Evolutionary conservation across 1,140 invertebrate species (phyloP).

Genomic region (Trichoplusia ni): DNA sequence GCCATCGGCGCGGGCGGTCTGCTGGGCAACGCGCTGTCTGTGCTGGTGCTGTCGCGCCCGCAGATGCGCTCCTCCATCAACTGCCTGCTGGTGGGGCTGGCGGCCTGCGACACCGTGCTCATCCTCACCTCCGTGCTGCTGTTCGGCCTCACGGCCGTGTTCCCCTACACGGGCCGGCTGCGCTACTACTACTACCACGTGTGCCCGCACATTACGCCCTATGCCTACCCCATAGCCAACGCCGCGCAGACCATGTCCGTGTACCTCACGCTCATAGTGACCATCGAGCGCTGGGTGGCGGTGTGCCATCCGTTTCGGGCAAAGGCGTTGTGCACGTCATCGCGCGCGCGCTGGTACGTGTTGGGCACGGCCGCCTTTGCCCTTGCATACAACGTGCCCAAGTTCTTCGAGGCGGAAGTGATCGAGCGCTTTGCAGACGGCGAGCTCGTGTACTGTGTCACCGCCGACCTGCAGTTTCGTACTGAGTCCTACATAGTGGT

Average conservation of each 20-base stretch:
- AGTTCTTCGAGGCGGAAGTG: slow-evolving; percentile 85
- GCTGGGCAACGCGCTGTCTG: slow-evolving; percentile 93
- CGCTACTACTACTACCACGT: slow-evolving; percentile 90
- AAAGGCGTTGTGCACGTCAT: slow-evolving; percentile 94
- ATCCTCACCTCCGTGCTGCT: slow-evolving; percentile 93
- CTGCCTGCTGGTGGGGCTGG: slow-evolving; percentile 94
- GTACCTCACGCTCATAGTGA: slow-evolving; percentile 97
- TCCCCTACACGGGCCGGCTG: slow-evolving; percentile 88
- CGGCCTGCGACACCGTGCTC: slow-evolving; percentile 94
- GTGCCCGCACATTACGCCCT: slow-evolving; percentile 90
- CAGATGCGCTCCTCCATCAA: slow-evolving; percentile 98
- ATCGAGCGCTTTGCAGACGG: slow-evolving; percentile 44
- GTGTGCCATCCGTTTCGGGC: slow-evolving; percentile 96
- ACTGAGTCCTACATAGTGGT: slow-evolving; percentile 90
- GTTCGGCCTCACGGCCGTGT: slow-evolving; percentile 92
- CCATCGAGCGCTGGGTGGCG: slow-evolving; percentile 97
- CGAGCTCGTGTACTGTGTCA: slow-evolving; percentile 87
- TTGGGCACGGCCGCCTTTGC: slow-evolving; percentile 91
- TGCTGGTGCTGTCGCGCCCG: slow-evolving; percentile 94
- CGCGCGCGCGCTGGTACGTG: slow-evolving; percentile 92
- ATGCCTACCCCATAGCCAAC: slow-evolving; percentile 93
- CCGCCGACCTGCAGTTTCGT: slow-evolving; percentile 85
- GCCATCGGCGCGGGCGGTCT: slow-evolving; percentile 92
- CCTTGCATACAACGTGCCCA: slow-evolving; percentile 93
- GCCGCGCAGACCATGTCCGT: slow-evolving; percentile 96